A percentile compares a stretch with the other conserved stretches of the same genome.
These are phyloP conservation scores for Leptinotarsa rubiginosa DNA, from an alignment of 2,888 invertebrate genomes.

Conservation along the genomic window DNA sequence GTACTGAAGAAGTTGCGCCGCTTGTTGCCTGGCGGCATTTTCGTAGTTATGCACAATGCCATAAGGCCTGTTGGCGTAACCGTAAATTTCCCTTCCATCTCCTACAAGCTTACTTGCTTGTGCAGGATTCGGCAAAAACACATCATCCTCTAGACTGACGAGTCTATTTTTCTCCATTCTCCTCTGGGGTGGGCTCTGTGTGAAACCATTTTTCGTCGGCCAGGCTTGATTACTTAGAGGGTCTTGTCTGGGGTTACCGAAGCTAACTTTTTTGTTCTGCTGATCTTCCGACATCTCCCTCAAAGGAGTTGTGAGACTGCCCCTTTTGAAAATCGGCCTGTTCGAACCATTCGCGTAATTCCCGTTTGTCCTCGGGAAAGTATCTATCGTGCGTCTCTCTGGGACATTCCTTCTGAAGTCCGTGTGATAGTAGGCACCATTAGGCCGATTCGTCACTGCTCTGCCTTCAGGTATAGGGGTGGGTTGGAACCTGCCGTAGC, in stretches of 20 bases:
- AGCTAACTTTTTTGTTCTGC: constrained; percentile 69
- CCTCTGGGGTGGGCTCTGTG: constrained; percentile 63
- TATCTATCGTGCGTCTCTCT: constrained; percentile 54
- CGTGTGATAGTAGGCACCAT: constrained; percentile 37
- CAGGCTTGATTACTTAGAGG: constrained; percentile 55
- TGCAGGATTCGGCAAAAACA: constrained; percentile 56
- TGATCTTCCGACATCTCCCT: constrained; percentile 59
- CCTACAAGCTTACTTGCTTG: constrained; percentile 31
- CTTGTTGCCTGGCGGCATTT: constrained; percentile 40
- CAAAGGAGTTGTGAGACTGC: constrained; percentile 65
- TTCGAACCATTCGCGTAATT: constrained; percentile 49
- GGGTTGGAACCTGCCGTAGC: constrained; percentile 37
- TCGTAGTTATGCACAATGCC: constrained; percentile 27
- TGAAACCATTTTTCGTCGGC: constrained; percentile 68
- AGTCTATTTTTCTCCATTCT: constrained; percentile 52
- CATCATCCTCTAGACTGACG: constrained; percentile 59
- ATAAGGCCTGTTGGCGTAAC: constrained; percentile 38
- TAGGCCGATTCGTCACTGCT: constrained; percentile 43
- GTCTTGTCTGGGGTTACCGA: constrained; percentile 57
- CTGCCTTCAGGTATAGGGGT: constrained; percentile 51
- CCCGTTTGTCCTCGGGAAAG: constrained; percentile 37
- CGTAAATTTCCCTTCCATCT: constrained; percentile 41
- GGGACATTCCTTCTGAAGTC: constrained; percentile 53
- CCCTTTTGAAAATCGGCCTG: constrained; percentile 69
- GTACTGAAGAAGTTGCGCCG: constrained; percentile 37